phyloP scores from a whole-genome alignment of 2,888 invertebrate genomes.

The Nesidiocoris tenuis region DNA sequence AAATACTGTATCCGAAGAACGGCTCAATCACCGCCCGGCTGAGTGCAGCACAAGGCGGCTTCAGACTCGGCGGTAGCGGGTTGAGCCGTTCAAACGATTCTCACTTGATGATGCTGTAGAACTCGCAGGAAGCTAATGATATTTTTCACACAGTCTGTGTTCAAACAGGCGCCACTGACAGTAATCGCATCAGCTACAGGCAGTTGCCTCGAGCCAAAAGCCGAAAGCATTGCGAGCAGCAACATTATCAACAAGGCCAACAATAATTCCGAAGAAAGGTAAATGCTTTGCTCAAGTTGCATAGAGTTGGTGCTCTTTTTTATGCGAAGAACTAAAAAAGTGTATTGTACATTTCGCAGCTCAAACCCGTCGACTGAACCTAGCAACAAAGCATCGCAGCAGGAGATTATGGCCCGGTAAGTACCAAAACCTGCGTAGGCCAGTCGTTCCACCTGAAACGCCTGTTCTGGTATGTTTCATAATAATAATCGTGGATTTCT shows the following conservation, averaged over 20 bases:
- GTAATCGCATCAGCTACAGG: constrained; percentile 37
- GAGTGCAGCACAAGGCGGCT: no score
- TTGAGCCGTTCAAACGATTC: no score
- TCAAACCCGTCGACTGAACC: not conserved
- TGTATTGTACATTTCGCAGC: no score
- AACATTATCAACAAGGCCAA: not conserved
- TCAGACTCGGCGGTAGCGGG: no score
- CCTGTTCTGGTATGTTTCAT: no score
- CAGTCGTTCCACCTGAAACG: no score
- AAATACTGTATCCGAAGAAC: not conserved
- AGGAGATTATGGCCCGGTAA: constrained; percentile 41
- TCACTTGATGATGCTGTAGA: not conserved
- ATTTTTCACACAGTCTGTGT: constrained; percentile 43
- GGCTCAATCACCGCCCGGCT: no score
- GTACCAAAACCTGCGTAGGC: no score
- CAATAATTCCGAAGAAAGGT: constrained; percentile 14
- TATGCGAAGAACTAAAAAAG: no score
- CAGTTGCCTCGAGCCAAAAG: constrained; percentile 15
- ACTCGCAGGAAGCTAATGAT: not conserved
- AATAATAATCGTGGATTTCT: no score
- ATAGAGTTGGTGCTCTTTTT: no score
- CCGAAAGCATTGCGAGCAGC: not conserved
- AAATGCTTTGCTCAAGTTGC: no score
- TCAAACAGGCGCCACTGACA: constrained; percentile 46
- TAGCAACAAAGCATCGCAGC: constrained; percentile 29